phyloP scores from a whole-genome alignment of 2,888 invertebrate genomes.

The Marronus borbonicus region DNA sequence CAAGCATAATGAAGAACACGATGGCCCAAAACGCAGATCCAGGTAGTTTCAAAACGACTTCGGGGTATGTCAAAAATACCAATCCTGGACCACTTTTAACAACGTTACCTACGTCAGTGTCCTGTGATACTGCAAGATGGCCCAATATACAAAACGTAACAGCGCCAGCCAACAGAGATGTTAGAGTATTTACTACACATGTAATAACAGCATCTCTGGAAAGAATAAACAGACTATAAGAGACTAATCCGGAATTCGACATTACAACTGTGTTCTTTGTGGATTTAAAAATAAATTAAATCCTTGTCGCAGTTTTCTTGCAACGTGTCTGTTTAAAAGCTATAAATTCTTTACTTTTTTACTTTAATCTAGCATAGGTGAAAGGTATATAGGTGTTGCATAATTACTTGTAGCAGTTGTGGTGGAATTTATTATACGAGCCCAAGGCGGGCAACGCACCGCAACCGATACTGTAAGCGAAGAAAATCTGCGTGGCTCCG shows the following conservation, averaged over 20 bases:
- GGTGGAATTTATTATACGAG: conserved; percentile 84
- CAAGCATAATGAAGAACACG: conserved; percentile 83
- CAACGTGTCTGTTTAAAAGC: neutral
- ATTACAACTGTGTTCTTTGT: too few relatives aligned
- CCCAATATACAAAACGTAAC: conserved; percentile 85
- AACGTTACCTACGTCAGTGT: conserved; percentile 71
- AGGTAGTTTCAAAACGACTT: conserved; percentile 82
- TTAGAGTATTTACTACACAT: conserved; percentile 80
- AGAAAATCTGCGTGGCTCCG: conserved; percentile 85
- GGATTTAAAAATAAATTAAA: neutral
- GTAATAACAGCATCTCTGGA: conserved; percentile 81
- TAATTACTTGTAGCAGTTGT: conserved; percentile 80
- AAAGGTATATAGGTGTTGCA: conserved; percentile 43
- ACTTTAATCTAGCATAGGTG: neutral
- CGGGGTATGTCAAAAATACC: conserved; percentile 83
- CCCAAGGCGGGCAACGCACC: conserved; percentile 83
- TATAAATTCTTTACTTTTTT: neutral
- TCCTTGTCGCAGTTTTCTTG: neutral
- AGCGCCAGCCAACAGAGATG: conserved; percentile 82
- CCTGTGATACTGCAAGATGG: conserved; percentile 76
- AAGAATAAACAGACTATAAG: conserved; percentile 48
- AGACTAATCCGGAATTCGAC: too few relatives aligned
- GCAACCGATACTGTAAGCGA: conserved; percentile 84
- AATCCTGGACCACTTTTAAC: conserved; percentile 80
- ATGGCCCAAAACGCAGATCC: conserved; percentile 81